These are phyloP conservation scores for Gopherus flavomarginatus DNA, from an alignment of 2,113 vertebrate species.

Conservation along the genomic window DNA sequence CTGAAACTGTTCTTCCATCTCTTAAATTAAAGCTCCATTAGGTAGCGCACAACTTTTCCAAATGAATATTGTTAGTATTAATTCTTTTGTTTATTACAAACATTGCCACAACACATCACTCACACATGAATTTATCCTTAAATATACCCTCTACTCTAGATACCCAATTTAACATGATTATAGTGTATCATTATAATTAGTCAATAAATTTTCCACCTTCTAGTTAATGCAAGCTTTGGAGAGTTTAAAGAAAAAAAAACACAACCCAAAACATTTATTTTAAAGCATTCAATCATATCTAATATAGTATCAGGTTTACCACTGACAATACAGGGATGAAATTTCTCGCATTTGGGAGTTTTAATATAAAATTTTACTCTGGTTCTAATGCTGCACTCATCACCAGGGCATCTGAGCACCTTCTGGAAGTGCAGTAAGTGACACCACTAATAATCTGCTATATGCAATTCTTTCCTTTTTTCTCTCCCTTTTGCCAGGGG, in stretches of 20 bases:
- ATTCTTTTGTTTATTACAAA: background rate
- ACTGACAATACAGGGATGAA: background rate
- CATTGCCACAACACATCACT: background rate
- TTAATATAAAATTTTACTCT: background rate
- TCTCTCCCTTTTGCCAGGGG: background rate
- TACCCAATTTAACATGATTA: background rate
- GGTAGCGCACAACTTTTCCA: background rate
- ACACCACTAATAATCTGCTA: background rate
- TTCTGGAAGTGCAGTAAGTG: background rate
- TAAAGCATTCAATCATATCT: background rate
- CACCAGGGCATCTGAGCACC: background rate
- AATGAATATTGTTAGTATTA: background rate
- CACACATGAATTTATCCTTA: background rate
- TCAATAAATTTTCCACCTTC: background rate
- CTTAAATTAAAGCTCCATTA: background rate
- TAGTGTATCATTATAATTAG: background rate
- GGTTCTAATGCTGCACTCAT: fast-evolving
- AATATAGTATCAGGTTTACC: background rate
- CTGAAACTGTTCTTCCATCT: background rate
- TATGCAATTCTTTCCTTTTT: background rate
- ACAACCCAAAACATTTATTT: background rate
- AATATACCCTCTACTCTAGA: background rate
- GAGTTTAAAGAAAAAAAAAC: background rate
- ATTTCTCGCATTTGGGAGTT: background rate
- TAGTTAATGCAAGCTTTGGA: background rate